Percentiles rank a stretch among this genome's conserved stretches.
These are phyloP conservation scores for Nothoprocta perdicaria DNA, from an alignment of 2,113 vertebrate species.

Conservation along the genomic window DNA sequence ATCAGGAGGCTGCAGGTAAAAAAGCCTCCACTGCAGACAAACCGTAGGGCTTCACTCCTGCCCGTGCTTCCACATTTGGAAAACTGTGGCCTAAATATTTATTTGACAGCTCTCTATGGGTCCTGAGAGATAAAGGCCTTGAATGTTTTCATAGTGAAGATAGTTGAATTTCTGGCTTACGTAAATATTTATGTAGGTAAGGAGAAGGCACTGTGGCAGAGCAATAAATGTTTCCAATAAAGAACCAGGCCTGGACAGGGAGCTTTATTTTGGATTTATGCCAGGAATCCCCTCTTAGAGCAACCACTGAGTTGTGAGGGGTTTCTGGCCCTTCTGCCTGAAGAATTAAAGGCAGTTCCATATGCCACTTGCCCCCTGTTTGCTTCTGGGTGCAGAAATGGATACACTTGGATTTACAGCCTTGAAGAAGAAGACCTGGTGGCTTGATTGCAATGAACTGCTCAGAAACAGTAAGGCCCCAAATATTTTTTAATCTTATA, in stretches of 20 bases:
- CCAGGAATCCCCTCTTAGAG: not conserved
- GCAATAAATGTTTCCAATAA: not conserved
- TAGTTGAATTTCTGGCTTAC: slow-evolving; percentile 45
- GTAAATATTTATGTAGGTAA: slow-evolving; percentile 49
- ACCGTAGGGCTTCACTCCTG: not conserved
- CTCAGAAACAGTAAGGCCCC: not conserved
- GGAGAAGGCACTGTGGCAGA: not conserved
- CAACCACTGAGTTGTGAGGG: fast-evolving
- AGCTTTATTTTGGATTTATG: not conserved
- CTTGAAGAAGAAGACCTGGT: not conserved
- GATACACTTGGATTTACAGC: not conserved
- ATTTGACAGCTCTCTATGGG: not conserved
- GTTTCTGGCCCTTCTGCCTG: not conserved
- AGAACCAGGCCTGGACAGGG: not conserved
- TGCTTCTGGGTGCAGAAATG: not conserved
- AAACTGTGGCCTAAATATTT: not conserved
- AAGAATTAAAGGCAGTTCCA: not conserved
- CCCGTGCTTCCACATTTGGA: not conserved
- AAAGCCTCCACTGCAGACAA: not conserved
- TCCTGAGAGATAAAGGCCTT: slow-evolving; percentile 18
- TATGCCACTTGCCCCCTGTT: not conserved
- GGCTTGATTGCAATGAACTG: not conserved
- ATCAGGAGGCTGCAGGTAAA: not conserved
- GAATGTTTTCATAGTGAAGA: slow-evolving; percentile 22
- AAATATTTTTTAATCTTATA: not conserved